Evolutionary conservation across 2,888 invertebrate species (phyloP), one percentile per base, ranked within the genome.

Genomic region (Pollenia griseotomentosa): DNA sequence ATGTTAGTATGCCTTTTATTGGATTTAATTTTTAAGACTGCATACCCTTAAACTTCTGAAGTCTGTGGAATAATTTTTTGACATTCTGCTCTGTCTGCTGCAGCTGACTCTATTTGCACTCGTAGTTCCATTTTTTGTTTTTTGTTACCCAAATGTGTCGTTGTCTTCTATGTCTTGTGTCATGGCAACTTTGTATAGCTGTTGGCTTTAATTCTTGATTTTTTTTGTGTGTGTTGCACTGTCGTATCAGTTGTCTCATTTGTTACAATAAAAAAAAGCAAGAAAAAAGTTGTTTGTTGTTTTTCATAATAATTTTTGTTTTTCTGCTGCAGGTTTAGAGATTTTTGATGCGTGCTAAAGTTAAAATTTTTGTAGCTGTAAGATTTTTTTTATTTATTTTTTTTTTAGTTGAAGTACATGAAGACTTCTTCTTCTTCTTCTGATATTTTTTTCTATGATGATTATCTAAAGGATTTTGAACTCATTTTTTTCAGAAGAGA

Each of bases 391-490:
- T 55, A 42, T n/a, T n/a, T 19, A 0, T 53, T 73, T 57, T 44
- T 51, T 33, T 23, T 75, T 74, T 48, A 83, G 44, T 55, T 75
- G 61, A 81, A 63, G 79, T 66, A 68, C 79, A 73, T 59, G 51
- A 80, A 75, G 55, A 44, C 23, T 66, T 48, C 33, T 57, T 46
- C 33, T 44, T 14, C 5, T 55, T 63, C 44, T 74, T 10, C 19
- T 75, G 23, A 2, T 23, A 23, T 53, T n/a, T 8, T 23, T 61
- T 68, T 66, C 44, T 46, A 61, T 53, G 10, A 65, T 73, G 73
- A 86, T 78, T 81, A 83, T 86, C 78, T 86, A 70, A 82, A 86
- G 86, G 83, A 86, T 83, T 86, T 83, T 86, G 86, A 86, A 86
- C 86, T 86, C 79, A 55, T 83, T 78, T 80, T 66, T n/a, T 68